phyloP scores from a whole-genome alignment of 2,888 invertebrate species.

The Patella ulyssiponensis region DNA sequence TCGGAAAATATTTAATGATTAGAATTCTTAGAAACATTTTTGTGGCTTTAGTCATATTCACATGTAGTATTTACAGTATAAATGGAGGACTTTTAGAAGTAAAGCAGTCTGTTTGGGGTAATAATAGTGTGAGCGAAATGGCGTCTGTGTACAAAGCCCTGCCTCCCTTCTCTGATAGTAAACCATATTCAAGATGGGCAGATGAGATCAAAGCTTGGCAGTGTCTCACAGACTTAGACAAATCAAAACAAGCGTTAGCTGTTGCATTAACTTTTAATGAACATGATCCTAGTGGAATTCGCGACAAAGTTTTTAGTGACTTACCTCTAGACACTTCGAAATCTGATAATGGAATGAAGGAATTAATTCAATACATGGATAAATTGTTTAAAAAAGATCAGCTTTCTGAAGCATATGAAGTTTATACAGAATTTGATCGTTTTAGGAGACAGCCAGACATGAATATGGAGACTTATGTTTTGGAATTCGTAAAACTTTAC shows the following conservation, averaged over 20 bases:
- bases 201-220: conserved; percentile 35
- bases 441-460: neutral
- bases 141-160: conserved; percentile 1
- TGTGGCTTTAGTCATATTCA: too few species aligned
- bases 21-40: too few species aligned
- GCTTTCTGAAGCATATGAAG: neutral
- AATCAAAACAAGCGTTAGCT: conserved; percentile 24
- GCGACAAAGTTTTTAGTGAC: conserved; percentile 2
- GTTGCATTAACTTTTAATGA: conserved; percentile 24
- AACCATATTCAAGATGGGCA: too few species aligned
- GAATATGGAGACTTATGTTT: conserved; percentile 5
- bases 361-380: neutral
- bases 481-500: neutral
- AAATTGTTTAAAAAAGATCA: neutral
- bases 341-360: neutral
- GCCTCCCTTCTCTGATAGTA: neutral
- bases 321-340: neutral
- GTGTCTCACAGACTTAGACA: conserved; percentile 28
- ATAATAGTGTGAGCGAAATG: neutral
- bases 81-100: too few species aligned
- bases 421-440: neutral
- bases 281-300: neutral
- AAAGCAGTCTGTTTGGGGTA: too few species aligned
- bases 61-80: too few species aligned
- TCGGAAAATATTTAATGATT: too few species aligned